These are phyloP conservation scores for Cavia aperea DNA, from an alignment of 2,113 vertebrate genomes.

Conservation along the genomic window DNA sequence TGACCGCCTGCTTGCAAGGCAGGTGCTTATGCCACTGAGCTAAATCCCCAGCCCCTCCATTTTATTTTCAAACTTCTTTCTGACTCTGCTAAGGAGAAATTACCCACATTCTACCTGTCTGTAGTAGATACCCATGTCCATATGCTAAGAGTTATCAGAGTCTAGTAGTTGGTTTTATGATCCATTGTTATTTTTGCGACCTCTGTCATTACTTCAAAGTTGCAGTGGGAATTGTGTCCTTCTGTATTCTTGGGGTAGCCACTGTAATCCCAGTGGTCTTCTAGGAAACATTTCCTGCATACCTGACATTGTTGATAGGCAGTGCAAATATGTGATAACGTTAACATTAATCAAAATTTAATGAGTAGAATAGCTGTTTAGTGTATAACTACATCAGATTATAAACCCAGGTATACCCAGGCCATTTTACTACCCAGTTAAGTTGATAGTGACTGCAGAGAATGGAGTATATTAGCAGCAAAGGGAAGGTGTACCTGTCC, in stretches of 20 bases:
- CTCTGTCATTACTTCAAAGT: neutral
- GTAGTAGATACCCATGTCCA: neutral
- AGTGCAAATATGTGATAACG: neutral
- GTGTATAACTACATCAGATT: neutral
- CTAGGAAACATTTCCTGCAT: neutral
- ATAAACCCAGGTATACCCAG: neutral
- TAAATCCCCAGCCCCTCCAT: neutral
- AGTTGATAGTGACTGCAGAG: neutral
- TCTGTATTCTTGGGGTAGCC: neutral
- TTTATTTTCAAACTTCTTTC: neutral
- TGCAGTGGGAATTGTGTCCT: neutral
- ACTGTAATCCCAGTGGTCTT: neutral
- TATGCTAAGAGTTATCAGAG: neutral
- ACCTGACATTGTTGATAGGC: neutral
- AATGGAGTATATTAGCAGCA: neutral
- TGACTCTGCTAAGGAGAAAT: neutral
- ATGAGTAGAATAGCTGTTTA: neutral
- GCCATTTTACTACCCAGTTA: neutral
- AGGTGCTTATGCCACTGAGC: no score
- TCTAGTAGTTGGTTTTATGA: neutral
- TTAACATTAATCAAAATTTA: neutral
- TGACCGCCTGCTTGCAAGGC: no score
- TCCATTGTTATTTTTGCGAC: neutral
- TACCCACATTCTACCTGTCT: neutral
- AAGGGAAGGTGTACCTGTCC: neutral